These are phyloP conservation scores for Saccopteryx bilineata DNA, from an alignment of 2,113 vertebrate species.

Conservation along the genomic window DNA sequence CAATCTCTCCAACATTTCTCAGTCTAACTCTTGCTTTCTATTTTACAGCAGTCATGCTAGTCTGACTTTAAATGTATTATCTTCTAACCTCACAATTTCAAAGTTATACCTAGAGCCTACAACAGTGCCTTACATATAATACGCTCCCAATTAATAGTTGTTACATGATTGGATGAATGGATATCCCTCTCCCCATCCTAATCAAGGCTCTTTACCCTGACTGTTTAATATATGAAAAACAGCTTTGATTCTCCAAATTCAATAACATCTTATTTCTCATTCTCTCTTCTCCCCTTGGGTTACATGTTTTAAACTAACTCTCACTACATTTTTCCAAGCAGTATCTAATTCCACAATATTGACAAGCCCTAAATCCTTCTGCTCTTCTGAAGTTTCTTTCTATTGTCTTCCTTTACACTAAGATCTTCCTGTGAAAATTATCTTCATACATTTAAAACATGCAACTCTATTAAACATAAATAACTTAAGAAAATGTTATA, in stretches of 20 bases:
- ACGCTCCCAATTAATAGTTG: background rate
- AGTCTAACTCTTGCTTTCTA: background rate
- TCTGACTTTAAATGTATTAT: background rate
- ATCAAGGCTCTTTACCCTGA: background rate
- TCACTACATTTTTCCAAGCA: background rate
- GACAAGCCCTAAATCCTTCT: background rate
- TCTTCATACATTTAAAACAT: background rate
- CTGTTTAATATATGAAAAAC: background rate
- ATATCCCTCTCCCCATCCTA: background rate
- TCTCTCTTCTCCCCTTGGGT: background rate
- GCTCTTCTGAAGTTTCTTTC: background rate
- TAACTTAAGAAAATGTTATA: background rate
- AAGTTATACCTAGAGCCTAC: background rate
- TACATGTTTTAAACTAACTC: background rate
- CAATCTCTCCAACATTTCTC: background rate
- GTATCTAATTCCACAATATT: background rate
- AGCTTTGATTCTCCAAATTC: background rate
- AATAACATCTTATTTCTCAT: background rate
- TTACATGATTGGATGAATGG: background rate
- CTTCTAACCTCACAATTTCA: background rate
- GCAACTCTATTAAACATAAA: background rate
- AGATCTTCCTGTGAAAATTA: background rate
- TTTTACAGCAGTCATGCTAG: background rate
- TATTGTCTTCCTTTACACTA: background rate
- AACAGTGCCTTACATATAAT: background rate